Evolutionary conservation across 1,140 invertebrate genomes (phyloP), one percentile per base, ranked within the genome.

Genomic region (Drosophila fuyamai): DNA sequence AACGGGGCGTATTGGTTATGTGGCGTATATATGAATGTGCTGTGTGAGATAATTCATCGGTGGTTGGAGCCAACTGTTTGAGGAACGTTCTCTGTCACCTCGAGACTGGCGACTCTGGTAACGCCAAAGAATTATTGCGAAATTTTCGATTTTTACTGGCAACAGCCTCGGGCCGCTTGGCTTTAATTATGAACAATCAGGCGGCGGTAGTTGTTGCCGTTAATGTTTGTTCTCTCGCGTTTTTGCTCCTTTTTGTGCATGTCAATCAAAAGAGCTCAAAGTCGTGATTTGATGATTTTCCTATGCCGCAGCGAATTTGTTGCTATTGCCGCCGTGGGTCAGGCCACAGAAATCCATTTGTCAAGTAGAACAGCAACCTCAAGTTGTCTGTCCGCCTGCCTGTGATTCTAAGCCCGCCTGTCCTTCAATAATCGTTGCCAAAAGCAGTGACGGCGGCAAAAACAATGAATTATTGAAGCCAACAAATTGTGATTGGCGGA

Each of bases 111-210:
- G 47, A 48, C 56, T 50, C 48, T 27, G 59, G 60, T 56, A 47
- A 66, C 70, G 60, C 57, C 51, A 62, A 51, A 88, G 84, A 89
- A 89, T 89, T 60, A 83, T 88, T 88, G 79, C 84, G 79, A 86
- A 86, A 89, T 83, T 60, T 61, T 55, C 38, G 50, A 51, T 36
- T 53, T 35, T 18, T 68, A 23, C 54, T 71, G 65, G 18, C 65
- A 70, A 71, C 67, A 71, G 71, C 83, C 83, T 82, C 70, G 51
- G 46, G 67, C 53, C 29, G 71, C 62, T 76, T 76, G 67, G 53
- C 84, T 88, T 88, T 88, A 88, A 88, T 89, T 89, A 88, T 86
- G 82, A 86, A 88, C 76, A 88, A 88, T 85, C 83, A 74, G 77
- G 63, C 78, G 57, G 29, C 58, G 60, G 59, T 43, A 46, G 62